Percentiles rank a stretch among this genome's conserved stretches.
phyloP scores from a whole-genome alignment of 2,113 vertebrate genomes.

The Eptatretus burgeri region DNA sequence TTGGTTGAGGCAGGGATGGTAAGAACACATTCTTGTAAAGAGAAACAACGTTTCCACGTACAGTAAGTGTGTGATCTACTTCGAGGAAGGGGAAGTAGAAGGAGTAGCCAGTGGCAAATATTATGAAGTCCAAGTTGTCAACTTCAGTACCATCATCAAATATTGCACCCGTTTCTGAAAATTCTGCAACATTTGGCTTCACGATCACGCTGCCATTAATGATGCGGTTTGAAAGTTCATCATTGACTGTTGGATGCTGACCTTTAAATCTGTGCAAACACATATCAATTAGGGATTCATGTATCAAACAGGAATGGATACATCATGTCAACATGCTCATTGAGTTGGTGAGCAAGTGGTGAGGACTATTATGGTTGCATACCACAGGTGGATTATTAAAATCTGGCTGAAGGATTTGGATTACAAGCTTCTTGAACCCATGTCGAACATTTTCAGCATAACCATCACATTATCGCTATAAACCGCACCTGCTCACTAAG shows the following conservation, averaged over 20 bases:
- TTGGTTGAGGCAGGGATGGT: conserved; percentile 26
- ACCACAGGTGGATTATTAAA: too few species aligned
- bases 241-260: conserved; percentile 23
- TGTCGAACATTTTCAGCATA: too few species aligned
- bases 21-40: conserved; percentile 43
- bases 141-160: conserved; percentile 47
- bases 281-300: too few species aligned
- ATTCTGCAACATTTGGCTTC: conserved; percentile 29
- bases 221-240: conserved; percentile 43
- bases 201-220: conserved; percentile 29
- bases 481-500: too few species aligned
- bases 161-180: conserved; percentile 24
- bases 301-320: too few species aligned
- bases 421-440: too few species aligned
- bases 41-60: conserved; percentile 19
- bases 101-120: conserved; percentile 57
- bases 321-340: too few species aligned
- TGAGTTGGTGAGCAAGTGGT: too few species aligned
- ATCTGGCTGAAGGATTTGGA: too few species aligned
- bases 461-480: too few species aligned
- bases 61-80: conserved; percentile 11
- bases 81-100: conserved; percentile 37
- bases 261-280: conserved; percentile 10
- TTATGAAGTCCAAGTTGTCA: conserved; percentile 28
- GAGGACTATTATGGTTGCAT: too few species aligned